These are phyloP conservation scores for Solea solea DNA, from an alignment of 2,113 vertebrate species.

Conservation along the genomic window DNA sequence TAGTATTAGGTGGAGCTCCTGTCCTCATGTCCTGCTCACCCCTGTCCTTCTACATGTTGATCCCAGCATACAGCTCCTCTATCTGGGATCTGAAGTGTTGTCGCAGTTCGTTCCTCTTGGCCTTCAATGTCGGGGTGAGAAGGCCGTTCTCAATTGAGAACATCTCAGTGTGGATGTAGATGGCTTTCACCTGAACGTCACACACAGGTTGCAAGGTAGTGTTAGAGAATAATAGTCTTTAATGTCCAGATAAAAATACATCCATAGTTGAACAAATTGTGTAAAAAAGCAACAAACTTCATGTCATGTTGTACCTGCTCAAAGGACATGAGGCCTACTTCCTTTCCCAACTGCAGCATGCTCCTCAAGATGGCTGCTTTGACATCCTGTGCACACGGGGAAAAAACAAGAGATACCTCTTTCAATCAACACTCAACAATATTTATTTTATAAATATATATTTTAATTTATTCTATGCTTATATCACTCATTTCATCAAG, in stretches of 20 bases:
- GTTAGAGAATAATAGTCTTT: slow-evolving; percentile 1
- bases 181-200: slow-evolving; percentile 86
- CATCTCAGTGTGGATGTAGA: slow-evolving; percentile 84
- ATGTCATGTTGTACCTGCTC: slow-evolving; percentile 87
- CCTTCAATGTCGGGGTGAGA: slow-evolving; percentile 94
- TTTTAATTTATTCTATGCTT: too few relatives aligned
- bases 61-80: slow-evolving; percentile 88
- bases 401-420: neutral
- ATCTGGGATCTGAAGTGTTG: slow-evolving; percentile 88
- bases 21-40: neutral
- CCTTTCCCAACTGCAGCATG: slow-evolving; percentile 87
- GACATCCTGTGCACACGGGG: slow-evolving; percentile 80
- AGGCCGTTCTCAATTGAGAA: slow-evolving; percentile 92
- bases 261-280: neutral
- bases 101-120: slow-evolving; percentile 88
- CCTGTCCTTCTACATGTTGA: slow-evolving; percentile 78
- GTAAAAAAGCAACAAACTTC: neutral
- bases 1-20: neutral
- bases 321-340: slow-evolving; percentile 91
- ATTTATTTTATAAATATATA: too few relatives aligned
- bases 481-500: too few relatives aligned
- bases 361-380: slow-evolving; percentile 88
- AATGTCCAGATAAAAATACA: neutral
- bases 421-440: too few relatives aligned
- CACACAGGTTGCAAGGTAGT: neutral